Evolutionary conservation across 2,797 vertebrate genomes (phyloP).

Genomic region (Urophycis tenuis): DNA sequence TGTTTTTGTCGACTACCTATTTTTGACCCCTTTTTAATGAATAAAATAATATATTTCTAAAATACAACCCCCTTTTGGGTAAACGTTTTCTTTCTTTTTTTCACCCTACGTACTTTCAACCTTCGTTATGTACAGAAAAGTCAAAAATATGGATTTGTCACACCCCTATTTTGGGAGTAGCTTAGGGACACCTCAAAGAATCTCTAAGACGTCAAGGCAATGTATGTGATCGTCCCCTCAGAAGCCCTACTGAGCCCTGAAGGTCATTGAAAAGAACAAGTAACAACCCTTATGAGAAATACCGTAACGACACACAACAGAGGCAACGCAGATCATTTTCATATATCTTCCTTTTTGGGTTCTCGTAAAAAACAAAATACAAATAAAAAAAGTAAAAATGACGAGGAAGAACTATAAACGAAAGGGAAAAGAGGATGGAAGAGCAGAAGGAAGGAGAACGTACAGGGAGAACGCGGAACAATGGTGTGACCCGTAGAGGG

Average conservation of each 20-base stretch:
- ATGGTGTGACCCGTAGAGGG: slow-evolving; percentile 40
- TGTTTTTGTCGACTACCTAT: slow-evolving; percentile 95
- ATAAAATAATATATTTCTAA: slow-evolving; percentile 97
- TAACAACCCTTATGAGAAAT: slow-evolving; percentile 65
- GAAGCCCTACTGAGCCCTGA: slow-evolving; percentile 76
- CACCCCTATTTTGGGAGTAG: slow-evolving; percentile 89
- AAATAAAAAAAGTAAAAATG: slow-evolving; percentile 54
- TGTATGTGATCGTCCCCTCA: slow-evolving; percentile 88
- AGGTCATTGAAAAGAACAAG: slow-evolving; percentile 78
- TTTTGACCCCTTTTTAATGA: slow-evolving; percentile 95
- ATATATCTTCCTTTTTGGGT: slow-evolving; percentile 36
- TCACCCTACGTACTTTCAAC: slow-evolving; percentile 81
- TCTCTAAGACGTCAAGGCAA: slow-evolving; percentile 96
- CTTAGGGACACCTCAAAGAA: slow-evolving; percentile 88
- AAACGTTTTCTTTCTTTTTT: slow-evolving; percentile 86
- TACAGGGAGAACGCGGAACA: slow-evolving; percentile 24
- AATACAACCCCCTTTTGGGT: slow-evolving; percentile 99
- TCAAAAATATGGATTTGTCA: slow-evolving; percentile 99
- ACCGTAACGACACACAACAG: slow-evolving; percentile 60
- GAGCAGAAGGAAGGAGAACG: slow-evolving; percentile 35
- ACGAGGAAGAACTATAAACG: slow-evolving; percentile 44
- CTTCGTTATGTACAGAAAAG: slow-evolving; percentile 97
- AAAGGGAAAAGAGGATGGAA: slow-evolving; percentile 1
- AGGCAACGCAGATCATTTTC: slow-evolving; percentile 45
- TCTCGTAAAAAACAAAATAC: slow-evolving; percentile 40